These are phyloP conservation scores for Amaurobius ferox DNA, from an alignment of 2,888 invertebrate genomes.

Conservation along the genomic window DNA sequence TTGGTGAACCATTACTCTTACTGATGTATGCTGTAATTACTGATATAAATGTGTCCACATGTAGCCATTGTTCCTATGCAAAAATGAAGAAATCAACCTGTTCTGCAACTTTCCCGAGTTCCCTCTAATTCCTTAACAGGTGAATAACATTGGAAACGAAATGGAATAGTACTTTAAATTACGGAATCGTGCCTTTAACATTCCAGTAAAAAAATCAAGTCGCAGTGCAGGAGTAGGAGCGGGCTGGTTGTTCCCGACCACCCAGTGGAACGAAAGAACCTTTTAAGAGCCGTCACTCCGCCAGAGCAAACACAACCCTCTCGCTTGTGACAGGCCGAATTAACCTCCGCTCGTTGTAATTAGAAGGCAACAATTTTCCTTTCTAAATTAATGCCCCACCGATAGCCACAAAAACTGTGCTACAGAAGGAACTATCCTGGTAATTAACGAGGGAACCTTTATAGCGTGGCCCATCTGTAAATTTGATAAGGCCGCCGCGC, in stretches of 20 bases:
- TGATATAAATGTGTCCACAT: too few relatives aligned
- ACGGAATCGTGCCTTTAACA: neutral
- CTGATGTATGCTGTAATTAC: too few relatives aligned
- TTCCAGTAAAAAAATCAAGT: neutral
- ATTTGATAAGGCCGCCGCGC: constrained; percentile 64
- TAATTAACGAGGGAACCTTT: constrained; percentile 67
- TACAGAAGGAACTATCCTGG: constrained; percentile 34
- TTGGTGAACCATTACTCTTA: too few relatives aligned
- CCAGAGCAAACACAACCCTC: constrained; percentile 34
- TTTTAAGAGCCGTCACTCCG: constrained; percentile 61
- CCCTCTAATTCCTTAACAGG: neutral
- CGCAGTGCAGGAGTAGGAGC: neutral
- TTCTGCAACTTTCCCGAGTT: neutral
- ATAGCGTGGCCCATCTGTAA: constrained; percentile 64
- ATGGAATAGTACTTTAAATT: neutral
- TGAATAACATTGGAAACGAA: neutral
- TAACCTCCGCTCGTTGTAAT: constrained; percentile 63
- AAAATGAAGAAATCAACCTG: too few relatives aligned
- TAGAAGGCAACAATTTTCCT: constrained; percentile 70
- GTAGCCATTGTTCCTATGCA: too few relatives aligned
- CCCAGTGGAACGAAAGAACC: constrained; percentile 26
- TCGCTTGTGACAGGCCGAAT: constrained; percentile 63
- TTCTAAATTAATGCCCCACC: constrained; percentile 62
- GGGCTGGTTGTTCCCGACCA: constrained; percentile 28
- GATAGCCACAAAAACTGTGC: constrained; percentile 16